Conservation (phyloP, 2,113 vertebrate species). For the Larimichthys polyactis region DNA sequence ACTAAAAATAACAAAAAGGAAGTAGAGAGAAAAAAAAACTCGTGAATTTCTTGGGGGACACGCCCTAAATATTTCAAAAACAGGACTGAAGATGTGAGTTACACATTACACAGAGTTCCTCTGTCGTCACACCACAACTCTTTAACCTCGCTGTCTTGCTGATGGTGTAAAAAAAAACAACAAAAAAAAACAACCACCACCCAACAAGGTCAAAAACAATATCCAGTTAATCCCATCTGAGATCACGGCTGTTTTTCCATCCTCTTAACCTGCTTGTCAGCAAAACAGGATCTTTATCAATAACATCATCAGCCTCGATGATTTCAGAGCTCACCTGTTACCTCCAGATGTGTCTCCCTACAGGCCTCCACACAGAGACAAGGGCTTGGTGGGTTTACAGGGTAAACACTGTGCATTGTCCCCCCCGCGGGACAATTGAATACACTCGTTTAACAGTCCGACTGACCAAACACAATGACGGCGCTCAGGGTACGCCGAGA, state of each 20-base stretch:
- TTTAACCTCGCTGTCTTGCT: constrained; percentile 19
- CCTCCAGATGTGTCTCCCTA: constrained; percentile 73
- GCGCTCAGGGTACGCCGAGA: constrained; percentile 58
- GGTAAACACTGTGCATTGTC: constrained; percentile 68
- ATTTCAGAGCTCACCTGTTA: constrained; percentile 66
- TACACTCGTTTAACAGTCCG: constrained; percentile 63
- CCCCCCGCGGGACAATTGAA: constrained; percentile 57
- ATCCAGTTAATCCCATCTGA: constrained; percentile 71
- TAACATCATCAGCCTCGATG: constrained; percentile 51
- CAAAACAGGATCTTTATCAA: constrained; percentile 63
- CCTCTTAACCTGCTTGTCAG: constrained; percentile 61
- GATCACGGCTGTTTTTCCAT: constrained; percentile 63
- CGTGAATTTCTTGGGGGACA: not conserved
- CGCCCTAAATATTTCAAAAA: not conserved
- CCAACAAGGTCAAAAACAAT: constrained; percentile 72
- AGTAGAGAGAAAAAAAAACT: not conserved
- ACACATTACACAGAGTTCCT: not conserved
- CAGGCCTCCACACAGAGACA: constrained; percentile 18
- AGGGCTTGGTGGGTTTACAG: constrained; percentile 37
- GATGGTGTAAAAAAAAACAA: constrained; percentile 61
- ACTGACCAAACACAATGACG: constrained; percentile 73
- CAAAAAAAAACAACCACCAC: too few relatives aligned
- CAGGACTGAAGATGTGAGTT: not conserved
- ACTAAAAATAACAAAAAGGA: not conserved
- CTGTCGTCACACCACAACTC: not conserved